Base-by-base conservation (phyloP, 2,113 vertebrate genomes). In the Melospiza melodia region DNA sequence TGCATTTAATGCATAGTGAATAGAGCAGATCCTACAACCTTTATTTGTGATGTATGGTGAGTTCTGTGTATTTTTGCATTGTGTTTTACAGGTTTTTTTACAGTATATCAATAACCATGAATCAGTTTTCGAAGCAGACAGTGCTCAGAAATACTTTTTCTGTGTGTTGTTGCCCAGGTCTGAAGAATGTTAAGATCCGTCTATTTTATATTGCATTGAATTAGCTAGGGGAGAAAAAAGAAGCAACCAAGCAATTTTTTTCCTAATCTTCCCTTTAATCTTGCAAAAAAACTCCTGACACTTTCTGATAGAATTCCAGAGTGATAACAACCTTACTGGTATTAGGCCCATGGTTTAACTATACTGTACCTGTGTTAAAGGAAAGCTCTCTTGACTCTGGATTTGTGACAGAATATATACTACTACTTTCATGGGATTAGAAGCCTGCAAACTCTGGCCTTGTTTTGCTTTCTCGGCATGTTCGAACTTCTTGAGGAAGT, bases 401-500 rank as follows among this genome's bases (percentile, higher is more conserved):
- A 48, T 94, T 94, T 95, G 89, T 84, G 83, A 55, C 72, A 88
- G 67, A 68, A 61, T 84, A 48, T 62, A 75, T 12, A 90, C 65
- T 91, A n/a, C 63, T 91, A 35, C 73, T 94, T 94, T 69, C 68
- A 63, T 58, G 90, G 89, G 93, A 77, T 95, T 93, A 95, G 96
- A 93, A 97, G 54, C 68, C 59, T 35, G 51, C 81, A 72, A 94
- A 80, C 57, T 89, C 87, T 81, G 73, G 91, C 76, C 94, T 97
- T 91, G 86, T 96, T 97, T 90, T 97, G 84, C 89, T 84, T 87
- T 94, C 93, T 93, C 1, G 77, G 83, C 97, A 6, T 86, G 97
- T 93, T 96, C 55, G 1, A 91, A 96, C 93, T 94, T 97, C 97
- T 87, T 78, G 66, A 95, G 90, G 88, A 97, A 95, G 93, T 91